Percentiles rank a stretch among this genome's conserved stretches.
These are phyloP conservation scores for Liodrosophila aerea DNA, from an alignment of 2,888 invertebrate species.

Conservation along the genomic window DNA sequence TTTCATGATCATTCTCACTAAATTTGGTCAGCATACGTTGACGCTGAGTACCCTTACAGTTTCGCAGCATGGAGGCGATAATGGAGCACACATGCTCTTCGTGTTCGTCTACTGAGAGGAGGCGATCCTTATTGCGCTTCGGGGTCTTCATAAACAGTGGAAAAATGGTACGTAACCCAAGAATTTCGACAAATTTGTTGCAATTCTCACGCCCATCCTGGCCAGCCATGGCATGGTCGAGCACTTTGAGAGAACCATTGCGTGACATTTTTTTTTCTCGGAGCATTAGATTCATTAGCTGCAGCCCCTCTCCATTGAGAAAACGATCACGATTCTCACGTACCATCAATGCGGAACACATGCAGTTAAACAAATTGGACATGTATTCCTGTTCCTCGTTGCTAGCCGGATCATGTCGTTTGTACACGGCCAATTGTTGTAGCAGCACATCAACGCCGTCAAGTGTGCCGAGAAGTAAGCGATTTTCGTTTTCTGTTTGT, in stretches of 20 bases:
- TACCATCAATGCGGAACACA: slow-evolving; percentile 96
- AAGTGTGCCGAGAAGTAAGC: slow-evolving; percentile 91
- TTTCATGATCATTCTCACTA: slow-evolving; percentile 98
- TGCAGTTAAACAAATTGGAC: slow-evolving; percentile 98
- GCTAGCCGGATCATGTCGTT: slow-evolving; percentile 94
- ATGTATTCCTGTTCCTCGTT: slow-evolving; percentile 98
- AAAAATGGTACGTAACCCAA: slow-evolving; percentile 97
- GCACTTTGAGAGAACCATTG: slow-evolving; percentile 97
- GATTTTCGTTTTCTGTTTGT: slow-evolving; percentile 93
- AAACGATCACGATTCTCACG: slow-evolving; percentile 95
- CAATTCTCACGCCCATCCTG: slow-evolving; percentile 97
- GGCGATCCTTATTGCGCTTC: slow-evolving; percentile 89
- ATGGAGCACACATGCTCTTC: slow-evolving; percentile 98
- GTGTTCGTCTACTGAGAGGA: slow-evolving; percentile 93
- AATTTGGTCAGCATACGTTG: slow-evolving; percentile 97
- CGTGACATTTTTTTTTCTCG: slow-evolving; percentile 98
- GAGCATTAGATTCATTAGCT: slow-evolving; percentile 99
- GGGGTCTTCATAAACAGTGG: slow-evolving; percentile 99
- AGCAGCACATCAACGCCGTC: slow-evolving; percentile 96
- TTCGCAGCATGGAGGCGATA: slow-evolving; percentile 95
- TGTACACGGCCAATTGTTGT: slow-evolving; percentile 97
- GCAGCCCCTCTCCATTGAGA: slow-evolving; percentile 96
- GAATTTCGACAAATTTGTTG: slow-evolving; percentile 98
- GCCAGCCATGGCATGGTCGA: slow-evolving; percentile 98
- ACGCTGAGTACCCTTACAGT: slow-evolving; percentile 94